Percentiles rank a stretch among this genome's conserved stretches.
Evolutionary conservation across 2,113 vertebrate species (phyloP).

Genomic region (Loxodonta africana): DNA sequence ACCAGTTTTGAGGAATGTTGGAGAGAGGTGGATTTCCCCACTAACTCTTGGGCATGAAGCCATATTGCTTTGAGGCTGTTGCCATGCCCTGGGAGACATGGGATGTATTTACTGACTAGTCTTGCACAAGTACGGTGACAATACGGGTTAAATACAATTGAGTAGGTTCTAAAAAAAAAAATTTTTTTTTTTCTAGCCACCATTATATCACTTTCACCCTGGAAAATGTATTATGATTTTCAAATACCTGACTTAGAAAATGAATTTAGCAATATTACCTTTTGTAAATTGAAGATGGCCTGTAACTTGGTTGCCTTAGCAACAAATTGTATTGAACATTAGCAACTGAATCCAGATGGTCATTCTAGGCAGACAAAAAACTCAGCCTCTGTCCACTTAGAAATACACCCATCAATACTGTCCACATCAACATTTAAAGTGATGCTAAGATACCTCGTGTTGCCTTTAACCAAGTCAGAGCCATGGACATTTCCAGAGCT

Average conservation of each 20-base stretch:
- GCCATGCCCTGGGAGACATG: neutral
- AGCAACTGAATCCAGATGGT: constrained; percentile 79
- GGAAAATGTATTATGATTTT: constrained; percentile 68
- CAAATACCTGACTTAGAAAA: constrained; percentile 72
- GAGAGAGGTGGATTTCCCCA: neutral
- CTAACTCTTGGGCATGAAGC: neutral
- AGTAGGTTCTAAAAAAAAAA: neutral
- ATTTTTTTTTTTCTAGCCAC: neutral
- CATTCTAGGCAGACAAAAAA: constrained; percentile 74
- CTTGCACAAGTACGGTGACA: neutral
- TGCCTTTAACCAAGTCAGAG: neutral
- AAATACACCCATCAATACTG: constrained; percentile 8
- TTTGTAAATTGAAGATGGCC: constrained; percentile 75
- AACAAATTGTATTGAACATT: constrained; percentile 80
- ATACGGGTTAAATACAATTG: constrained; percentile 62
- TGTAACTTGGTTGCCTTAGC: constrained; percentile 79
- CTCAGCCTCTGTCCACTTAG: constrained; percentile 30
- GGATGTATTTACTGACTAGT: constrained; percentile 28
- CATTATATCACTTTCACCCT: constrained; percentile 63
- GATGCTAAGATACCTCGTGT: constrained; percentile 1
- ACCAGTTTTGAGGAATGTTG: neutral
- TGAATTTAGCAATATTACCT: constrained; percentile 76
- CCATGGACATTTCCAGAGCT: neutral
- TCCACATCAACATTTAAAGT: neutral
- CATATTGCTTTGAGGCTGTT: constrained; percentile 34